Evolutionary conservation across 2,888 invertebrate genomes (phyloP), one percentile per base, ranked within the genome.

Genomic region (Cantharis nigra): DNA sequence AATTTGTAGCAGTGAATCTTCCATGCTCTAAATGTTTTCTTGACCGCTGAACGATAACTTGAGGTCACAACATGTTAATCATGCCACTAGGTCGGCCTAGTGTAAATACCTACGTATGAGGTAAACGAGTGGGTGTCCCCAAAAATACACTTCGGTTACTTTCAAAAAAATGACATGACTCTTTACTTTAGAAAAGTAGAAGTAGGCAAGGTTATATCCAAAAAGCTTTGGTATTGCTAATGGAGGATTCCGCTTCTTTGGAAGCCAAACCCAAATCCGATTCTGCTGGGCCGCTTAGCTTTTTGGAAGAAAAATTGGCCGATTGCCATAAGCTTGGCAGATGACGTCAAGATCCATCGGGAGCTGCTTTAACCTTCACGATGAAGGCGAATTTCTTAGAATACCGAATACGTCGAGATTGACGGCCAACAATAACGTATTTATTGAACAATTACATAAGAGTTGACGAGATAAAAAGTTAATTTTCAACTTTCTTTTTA

Each of bases 61-160:
- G 76, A 73, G 79, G 77, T 79, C 76, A 75, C 71, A 79, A 75
- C 71, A 79, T 80, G 80, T 78, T 75, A 80, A 80, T 80, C 79
- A 79, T 80, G 80, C 77, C 75, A 80, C 77, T 80, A 76, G 80
- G 80, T 80, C 80, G 74, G 71, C 71, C 23, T 26, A 18, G 63
- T 65, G 65, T 62, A 71, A 63, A 14, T 71, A 26, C 23, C 26
- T 14, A 26, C 18, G 20, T 13, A n/a, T 18, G n/a, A 63, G 20
- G 49, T 70, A 20, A 70, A 20, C 11, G 14, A 26, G 62, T 71
- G 71, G 23, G 23, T 71, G 18, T 64, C 20, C 20, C 26, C 26
- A 67, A 67, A 16, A 67, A n/a, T 49, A 49, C n/a, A 33, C 33
- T 1, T 33, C 4, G 4, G 33, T 33, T 33, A 33, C 33, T 33